phyloP scores from a whole-genome alignment of 2,888 invertebrate species.

The Cylindroiulus punctatus region DNA sequence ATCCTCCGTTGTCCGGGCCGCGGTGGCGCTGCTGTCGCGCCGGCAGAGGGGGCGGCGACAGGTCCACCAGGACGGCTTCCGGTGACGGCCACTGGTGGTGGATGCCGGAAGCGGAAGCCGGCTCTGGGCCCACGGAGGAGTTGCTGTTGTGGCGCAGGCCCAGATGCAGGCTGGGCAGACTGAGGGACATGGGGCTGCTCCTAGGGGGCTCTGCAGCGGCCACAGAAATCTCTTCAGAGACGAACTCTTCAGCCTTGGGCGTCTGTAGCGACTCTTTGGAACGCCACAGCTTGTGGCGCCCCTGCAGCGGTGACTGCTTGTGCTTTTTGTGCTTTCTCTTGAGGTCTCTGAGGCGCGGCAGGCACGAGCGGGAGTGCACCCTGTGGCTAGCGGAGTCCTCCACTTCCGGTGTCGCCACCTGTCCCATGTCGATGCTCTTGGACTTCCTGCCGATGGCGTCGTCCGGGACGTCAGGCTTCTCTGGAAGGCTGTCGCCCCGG shows the following conservation, averaged over 20 bases:
- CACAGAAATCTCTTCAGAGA: background rate
- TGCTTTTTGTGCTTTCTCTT: conserved; percentile 55
- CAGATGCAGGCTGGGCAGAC: conserved; percentile 54
- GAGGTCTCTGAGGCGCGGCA: conserved; percentile 53
- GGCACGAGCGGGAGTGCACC: conserved; percentile 39
- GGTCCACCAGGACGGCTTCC: background rate
- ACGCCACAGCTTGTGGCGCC: conserved; percentile 33
- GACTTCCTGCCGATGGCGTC: conserved; percentile 45
- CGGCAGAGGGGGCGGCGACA: background rate
- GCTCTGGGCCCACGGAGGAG: background rate
- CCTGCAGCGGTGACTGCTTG: background rate
- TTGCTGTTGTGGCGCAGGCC: background rate
- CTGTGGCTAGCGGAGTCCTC: conserved; percentile 5
- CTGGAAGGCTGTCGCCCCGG: conserved; percentile 53
- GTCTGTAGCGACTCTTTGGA: conserved; percentile 54
- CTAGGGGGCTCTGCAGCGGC: background rate
- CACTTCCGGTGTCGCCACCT: conserved; percentile 13
- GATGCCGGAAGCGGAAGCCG: background rate
- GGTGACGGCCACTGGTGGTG: conserved; percentile 36
- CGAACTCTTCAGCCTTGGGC: background rate
- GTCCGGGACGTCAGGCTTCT: conserved; percentile 22
- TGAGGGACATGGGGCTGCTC: background rate
- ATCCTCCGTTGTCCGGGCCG: background rate
- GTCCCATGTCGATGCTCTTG: conserved; percentile 55
- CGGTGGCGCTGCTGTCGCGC: background rate